Conservation (phyloP, 1,140 invertebrate genomes). For the Bombyx mori region ASM3026992v2 NC_085116.1:12680501-12681000, state of each 20-base stretch:
- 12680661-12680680: conserved; percentile 11
- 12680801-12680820: conserved; percentile 19
- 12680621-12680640: not conserved
- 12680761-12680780: conserved; percentile 23
- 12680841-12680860: conserved; percentile 14
- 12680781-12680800: conserved; percentile 18
- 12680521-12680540: too few species aligned
- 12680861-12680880: conserved; percentile 13
- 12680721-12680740: conserved; percentile 28
- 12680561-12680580: conserved; percentile 1
- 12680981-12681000: too few species aligned
- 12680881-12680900: not conserved
- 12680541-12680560: too few species aligned
- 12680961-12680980: too few species aligned
- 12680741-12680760: conserved; percentile 23
- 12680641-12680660: conserved; percentile 13
- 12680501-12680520: too few species aligned
- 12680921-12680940: too few species aligned
- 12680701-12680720: conserved; percentile 9
- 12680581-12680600: conserved; percentile 27
- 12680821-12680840: conserved; percentile 18
- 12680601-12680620: conserved; percentile 3
- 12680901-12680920: not conserved
- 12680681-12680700: conserved; percentile 11
- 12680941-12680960: too few species aligned